Base-by-base conservation (phyloP, 2,113 vertebrate genomes). In the Eptatretus burgeri region DNA sequence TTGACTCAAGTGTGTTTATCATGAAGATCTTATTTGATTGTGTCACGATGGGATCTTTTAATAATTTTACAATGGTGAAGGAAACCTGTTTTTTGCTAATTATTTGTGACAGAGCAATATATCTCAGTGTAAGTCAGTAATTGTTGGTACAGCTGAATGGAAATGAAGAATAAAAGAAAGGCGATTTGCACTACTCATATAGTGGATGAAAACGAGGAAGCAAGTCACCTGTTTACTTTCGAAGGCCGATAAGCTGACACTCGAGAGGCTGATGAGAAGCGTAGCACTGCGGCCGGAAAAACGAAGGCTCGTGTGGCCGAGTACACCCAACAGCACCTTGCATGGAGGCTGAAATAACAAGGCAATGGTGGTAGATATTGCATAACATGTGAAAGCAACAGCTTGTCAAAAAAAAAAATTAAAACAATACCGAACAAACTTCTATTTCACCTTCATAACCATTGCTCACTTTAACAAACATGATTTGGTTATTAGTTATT, bases 221-320 rank as follows among this genome's bases (percentile, higher is more conserved):
- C 27, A 41, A 41, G 3, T 41, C 27, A 60, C 56, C 56, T 60
- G 56, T 20, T 60, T 60, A 17, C 56, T 20, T n/a, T 60, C 56
- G n/a, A 60, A n/a, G 56, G 56, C 20, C 10, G 56, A 17, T 10
- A 60, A 12, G 56, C 56, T 60, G n/a, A 60, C 56, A 20, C 20
- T 60, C 10, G n/a, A n/a, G 10, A 60, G 56, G 56, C 56, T 60
- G 56, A 60, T 60, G 56, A 20, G n/a, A 20, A 60, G 56, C 10
- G 56, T 60, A 20, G 20, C 20, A 20, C 56, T 60, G 56, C 56
- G 56, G 56, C 56, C 56, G 9, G 56, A 60, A 20, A 60, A 60
- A 12, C 56, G n/a, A n/a, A 17, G 56, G 56, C 20, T 60, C n/a
- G 56, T 60, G 56, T 10, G 56, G n/a, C 56, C 56, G 10, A 60